Evolutionary conservation across 1,140 invertebrate genomes (phyloP).

Genomic region (Cydia fagiglandana): DNA sequence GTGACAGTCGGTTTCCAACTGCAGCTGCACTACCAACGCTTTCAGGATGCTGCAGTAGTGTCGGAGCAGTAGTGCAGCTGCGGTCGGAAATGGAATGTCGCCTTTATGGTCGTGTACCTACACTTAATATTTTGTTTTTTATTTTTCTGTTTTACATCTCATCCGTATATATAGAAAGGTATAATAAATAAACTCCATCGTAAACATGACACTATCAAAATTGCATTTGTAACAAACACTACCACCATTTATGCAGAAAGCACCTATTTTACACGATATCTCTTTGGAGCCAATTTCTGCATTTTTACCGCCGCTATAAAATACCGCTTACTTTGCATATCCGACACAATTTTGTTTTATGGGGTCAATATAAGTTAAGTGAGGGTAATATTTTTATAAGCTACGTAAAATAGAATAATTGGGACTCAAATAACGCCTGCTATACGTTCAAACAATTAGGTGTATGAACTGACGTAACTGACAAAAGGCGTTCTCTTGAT

Average conservation of each 20-base stretch:
- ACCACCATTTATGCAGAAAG: neutral
- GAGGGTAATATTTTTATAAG: slow-evolving; percentile 30
- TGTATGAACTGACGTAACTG: neutral
- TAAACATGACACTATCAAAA: neutral
- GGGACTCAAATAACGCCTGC: neutral
- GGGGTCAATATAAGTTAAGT: slow-evolving; percentile 27
- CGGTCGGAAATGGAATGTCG: too few species aligned
- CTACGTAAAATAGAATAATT: slow-evolving; percentile 12
- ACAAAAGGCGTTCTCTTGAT: slow-evolving; percentile 22
- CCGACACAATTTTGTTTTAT: slow-evolving; percentile 30
- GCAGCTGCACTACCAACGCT: too few species aligned
- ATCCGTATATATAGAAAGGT: too few species aligned
- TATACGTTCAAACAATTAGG: neutral
- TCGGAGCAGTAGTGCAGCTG: too few species aligned
- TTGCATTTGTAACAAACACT: neutral
- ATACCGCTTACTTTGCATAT: slow-evolving; percentile 31
- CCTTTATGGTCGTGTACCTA: too few species aligned
- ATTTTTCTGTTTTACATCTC: too few species aligned
- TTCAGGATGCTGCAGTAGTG: too few species aligned
- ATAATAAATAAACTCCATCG: too few species aligned
- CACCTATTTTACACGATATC: slow-evolving; percentile 11
- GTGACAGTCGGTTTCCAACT: too few species aligned
- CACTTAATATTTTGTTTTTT: too few species aligned
- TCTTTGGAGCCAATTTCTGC: slow-evolving; percentile 4
- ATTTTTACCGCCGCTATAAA: slow-evolving; percentile 20